Base-by-base conservation (phyloP, 2,888 invertebrate genomes). In the Chouioia cunea region DNA sequence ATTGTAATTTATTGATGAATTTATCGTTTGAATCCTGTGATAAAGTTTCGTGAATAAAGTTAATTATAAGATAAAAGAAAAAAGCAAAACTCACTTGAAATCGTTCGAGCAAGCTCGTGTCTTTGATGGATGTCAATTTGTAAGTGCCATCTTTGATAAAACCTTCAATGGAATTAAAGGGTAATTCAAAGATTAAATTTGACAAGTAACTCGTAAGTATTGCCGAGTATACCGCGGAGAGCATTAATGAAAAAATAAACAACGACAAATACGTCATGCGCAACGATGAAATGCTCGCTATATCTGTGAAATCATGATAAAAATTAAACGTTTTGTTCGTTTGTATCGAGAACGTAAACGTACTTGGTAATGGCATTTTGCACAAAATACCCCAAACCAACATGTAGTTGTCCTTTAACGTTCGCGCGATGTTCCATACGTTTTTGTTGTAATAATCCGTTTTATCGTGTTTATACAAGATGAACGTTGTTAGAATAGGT, bases 191-290 rank as follows among this genome's bases (percentile, higher is more conserved):
- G 52, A 53, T 60, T 3, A 67, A 60, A 36, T 75, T 46, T 46
- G 77, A 73, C 20, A 78, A 70, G 15, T 63, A 75, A 22, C 77
- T 74, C 22, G 75, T 75, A 2, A 79, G 73, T 0, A 74, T 57
- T 1, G 77, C 78, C 2, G 78, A 76, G 54, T 78, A 79, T 1
- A 75, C 20, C 10, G 72, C 44, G 53, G 22, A 69, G 8, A 73
- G 12, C 2, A 69, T 18, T 23, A 73, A 62, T 4, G 62, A 56
- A 2, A 65, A 63, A 16, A 65, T 43, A 14, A 62, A 65, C 2
- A 73, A 20, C 2, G 72, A 65, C 8, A 63, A 71, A 62, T 76
- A 77, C 2, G 73, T 71, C 6, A 77, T 67, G 48, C 75, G 73
- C 4, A 73, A 54, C 6, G 71, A 68, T 1, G 47, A 46, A 16